A percentile compares a stretch with the other conserved stretches of the same genome.
Evolutionary conservation across 2,888 invertebrate species (phyloP).

Genomic region (Pyrocoelia pectoralis): DNA sequence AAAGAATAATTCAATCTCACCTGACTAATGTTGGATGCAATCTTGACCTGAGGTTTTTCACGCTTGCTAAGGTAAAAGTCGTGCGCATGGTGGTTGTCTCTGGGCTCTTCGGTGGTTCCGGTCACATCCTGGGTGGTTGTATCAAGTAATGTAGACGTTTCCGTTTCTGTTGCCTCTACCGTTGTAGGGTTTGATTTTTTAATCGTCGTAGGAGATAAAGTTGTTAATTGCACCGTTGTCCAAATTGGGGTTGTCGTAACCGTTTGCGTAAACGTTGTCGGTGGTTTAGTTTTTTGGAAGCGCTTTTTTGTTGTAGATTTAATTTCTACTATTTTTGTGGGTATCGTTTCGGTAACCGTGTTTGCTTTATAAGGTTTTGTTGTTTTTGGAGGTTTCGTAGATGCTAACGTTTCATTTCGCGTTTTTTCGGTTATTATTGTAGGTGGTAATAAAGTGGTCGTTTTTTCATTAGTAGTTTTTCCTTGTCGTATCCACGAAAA

Average conservation of each 20-base stretch:
- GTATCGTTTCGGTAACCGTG: background rate
- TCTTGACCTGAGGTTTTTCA: constrained; percentile 57
- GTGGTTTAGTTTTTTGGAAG: constrained; percentile 46
- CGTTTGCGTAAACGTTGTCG: constrained; percentile 36
- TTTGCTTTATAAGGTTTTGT: background rate
- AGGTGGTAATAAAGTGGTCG: constrained; percentile 23
- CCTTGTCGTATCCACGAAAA: constrained; percentile 52
- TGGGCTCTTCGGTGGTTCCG: constrained; percentile 60
- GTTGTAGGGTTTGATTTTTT: constrained; percentile 56
- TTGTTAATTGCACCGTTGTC: constrained; percentile 61
- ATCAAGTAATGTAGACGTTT: constrained; percentile 61
- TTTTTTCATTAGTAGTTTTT: constrained; percentile 43
- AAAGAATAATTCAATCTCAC: constrained; percentile 44
- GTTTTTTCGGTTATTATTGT: constrained; percentile 20
- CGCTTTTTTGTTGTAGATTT: constrained; percentile 27
- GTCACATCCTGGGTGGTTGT: constrained; percentile 65
- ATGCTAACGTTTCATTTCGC: constrained; percentile 19
- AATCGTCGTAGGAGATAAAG: constrained; percentile 59
- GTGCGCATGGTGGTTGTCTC: constrained; percentile 63
- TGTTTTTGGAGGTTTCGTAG: constrained; percentile 12
- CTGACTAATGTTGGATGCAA: constrained; percentile 58
- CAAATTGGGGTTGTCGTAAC: constrained; percentile 47
- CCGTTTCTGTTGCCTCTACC: constrained; percentile 49
- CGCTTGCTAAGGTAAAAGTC: constrained; percentile 58
- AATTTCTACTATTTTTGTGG: constrained; percentile 12